Evolutionary conservation across 2,797 vertebrate species (phyloP), one percentile per base, ranked within the genome.

Genomic region (Rhinella marina): DNA sequence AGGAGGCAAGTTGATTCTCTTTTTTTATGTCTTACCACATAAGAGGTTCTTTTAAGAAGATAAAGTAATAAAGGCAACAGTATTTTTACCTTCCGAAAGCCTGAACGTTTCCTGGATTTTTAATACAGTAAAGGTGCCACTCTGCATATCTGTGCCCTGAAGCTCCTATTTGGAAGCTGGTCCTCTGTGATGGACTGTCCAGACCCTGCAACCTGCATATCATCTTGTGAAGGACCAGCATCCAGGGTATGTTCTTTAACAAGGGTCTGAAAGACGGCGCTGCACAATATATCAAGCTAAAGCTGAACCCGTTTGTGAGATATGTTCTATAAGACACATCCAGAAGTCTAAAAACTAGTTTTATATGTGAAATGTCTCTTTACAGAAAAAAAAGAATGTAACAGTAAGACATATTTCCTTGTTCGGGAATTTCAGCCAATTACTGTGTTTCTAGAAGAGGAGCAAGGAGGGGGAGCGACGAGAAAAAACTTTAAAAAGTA

Each of bases 401-500:
- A 54, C 52, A 25, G 54, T 21, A 61, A 68, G 70, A 75, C 70
- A 76, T 41, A 41, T 73, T 59, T 76, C 6, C 32, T 75, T 72
- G 70, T n/a, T n/a, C n/a, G 11, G 12, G 57, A 59, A 85, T 76
- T 85, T 76, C 72, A 76, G 61, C 56, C 29, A 76, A 76, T 76
- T 52, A 76, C 41, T 62, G 56, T 52, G 19, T 59, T 29, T 52
- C 56, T 27, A 59, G 66, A 19, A 59, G 25, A 56, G 54, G 66
- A 54, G 25, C 23, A 27, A 14, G 56, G 57, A 25, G 57, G 72
- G 32, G 8, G 64, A 21, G n/a, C 56, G 56, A 11, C 62, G 21
- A 2, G 41, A 48, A 21, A 41, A 85, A 84, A 84, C 21, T 76
- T 84, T 84, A 57, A 48, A 84, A 84, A 59, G 81, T 80, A 12